phyloP scores from a whole-genome alignment of 1,140 invertebrate genomes.

The Panagrolaimus sp. region DNA sequence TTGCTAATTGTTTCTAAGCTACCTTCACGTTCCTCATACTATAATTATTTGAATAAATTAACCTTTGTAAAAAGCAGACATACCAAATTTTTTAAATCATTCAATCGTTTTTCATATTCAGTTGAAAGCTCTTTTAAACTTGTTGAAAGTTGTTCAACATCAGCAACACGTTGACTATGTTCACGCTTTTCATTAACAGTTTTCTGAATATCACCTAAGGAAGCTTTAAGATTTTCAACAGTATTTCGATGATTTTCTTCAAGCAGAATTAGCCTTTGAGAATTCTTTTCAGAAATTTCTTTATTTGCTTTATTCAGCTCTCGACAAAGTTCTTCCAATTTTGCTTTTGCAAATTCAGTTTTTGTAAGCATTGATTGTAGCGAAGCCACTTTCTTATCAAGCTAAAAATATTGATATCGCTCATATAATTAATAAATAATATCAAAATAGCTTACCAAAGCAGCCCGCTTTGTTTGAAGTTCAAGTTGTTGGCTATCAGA shows the following conservation, averaged over 20 bases:
- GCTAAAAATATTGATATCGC: constrained; percentile 19
- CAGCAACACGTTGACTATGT: constrained; percentile 32
- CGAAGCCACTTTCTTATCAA: constrained; percentile 36
- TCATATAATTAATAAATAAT: constrained; percentile 5
- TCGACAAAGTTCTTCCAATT: constrained; percentile 31
- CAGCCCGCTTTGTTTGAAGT: constrained; percentile 20
- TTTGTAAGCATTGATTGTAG: constrained; percentile 39
- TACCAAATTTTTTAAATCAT: constrained; percentile 39
- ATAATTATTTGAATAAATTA: not conserved
- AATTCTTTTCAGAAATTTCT: constrained; percentile 35
- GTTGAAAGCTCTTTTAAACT: constrained; percentile 30
- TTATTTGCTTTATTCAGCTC: constrained; percentile 28
- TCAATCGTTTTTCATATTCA: constrained; percentile 41
- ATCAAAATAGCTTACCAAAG: constrained; percentile 7
- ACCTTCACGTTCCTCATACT: constrained; percentile 43
- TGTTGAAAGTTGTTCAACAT: constrained; percentile 35
- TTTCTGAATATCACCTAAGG: constrained; percentile 39
- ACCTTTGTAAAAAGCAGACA: constrained; percentile 16
- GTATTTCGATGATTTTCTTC: constrained; percentile 29
- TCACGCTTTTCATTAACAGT: constrained; percentile 34
- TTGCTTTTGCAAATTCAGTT: constrained; percentile 40
- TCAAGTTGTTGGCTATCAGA: constrained; percentile 18
- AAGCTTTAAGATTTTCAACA: constrained; percentile 42
- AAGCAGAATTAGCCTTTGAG: constrained; percentile 8
- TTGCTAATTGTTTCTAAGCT: constrained; percentile 23